These are phyloP conservation scores for Fragum sueziense DNA, from an alignment of 2,888 invertebrate species.

Conservation along the genomic window DNA sequence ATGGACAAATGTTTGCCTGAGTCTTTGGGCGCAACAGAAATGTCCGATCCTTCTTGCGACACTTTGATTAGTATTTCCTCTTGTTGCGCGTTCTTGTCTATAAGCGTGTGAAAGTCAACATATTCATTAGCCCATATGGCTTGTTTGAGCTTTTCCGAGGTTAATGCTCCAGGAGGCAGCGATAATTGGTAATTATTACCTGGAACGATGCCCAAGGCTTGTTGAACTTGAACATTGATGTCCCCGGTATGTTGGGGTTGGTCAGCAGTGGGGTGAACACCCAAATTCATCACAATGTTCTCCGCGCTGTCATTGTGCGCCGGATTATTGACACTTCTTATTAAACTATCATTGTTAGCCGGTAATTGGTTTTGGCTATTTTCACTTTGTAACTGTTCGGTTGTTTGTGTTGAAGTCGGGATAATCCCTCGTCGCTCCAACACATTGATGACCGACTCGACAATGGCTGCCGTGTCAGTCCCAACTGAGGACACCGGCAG, in stretches of 20 bases:
- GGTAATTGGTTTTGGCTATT: no score
- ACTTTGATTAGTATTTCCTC: background rate
- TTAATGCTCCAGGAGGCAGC: slow-evolving; percentile 1
- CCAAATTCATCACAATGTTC: background rate
- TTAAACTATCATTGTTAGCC: no score
- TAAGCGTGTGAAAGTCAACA: slow-evolving; percentile 8
- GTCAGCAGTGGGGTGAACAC: background rate
- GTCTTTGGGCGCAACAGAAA: background rate
- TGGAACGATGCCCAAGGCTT: background rate
- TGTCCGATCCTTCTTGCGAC: background rate
- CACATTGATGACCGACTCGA: background rate
- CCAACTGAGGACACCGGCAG: background rate
- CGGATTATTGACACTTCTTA: no score
- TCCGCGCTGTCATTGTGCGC: background rate
- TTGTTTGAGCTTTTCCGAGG: background rate
- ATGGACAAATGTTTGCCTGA: background rate
- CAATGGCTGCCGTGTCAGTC: background rate
- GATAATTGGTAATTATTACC: background rate
- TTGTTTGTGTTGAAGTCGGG: background rate
- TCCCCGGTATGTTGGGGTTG: background rate
- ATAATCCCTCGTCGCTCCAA: background rate
- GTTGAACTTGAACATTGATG: background rate
- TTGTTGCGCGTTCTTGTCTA: background rate
- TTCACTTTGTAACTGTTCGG: background rate
- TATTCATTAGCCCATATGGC: slow-evolving; percentile 34